Base-by-base conservation (phyloP, 1,140 invertebrate genomes). In the Druon quercuslanigerum region DNA sequence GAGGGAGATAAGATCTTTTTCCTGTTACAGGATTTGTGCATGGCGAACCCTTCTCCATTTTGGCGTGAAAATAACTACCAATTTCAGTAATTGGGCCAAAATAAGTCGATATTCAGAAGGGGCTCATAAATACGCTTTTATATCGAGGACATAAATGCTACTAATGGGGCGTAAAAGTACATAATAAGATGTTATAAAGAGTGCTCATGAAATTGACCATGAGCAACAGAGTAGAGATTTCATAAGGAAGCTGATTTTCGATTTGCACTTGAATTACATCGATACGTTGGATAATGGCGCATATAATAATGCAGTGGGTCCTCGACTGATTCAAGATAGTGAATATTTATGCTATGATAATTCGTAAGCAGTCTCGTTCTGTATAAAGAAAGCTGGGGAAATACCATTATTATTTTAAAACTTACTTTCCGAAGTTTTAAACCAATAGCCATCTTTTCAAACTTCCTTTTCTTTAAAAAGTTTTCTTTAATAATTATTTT, bases 1-100 rank as follows among this genome's bases (percentile, higher is more conserved):
- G 33, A 66, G 33, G 60, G 60, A 66, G 60, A 66, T 66, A 66
- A 66, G 60, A 66, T 66, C 14, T 33, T 66, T 11, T 57, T 66
- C 33, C 20, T 40, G 60, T 66, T 66, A 66, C 14, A 66, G 60
- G 60, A 66, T 66, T 66, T 66, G 60, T 66, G 60, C 33, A 40
- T 16, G 33, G n/a, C 25, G 40, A 66, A 66, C 9, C 12, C 40
- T 66, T 14, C 33, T 66, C 40, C 60, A 14, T 56, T 16, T 16
- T 66, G 7, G n/a, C 60, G 3, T 33, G 60, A 40, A 66, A 66
- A 66, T 66, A 46, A 46, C 60, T 66, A 20, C 25, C 14, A 66
- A 66, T 66, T 66, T 66, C 16, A 40, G 25, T 66, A 66, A 66
- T 66, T 66, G 60, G 60, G n/a, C 33, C 33, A 14, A 66, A 25